phyloP scores from a whole-genome alignment of 2,888 invertebrate species.

The Galerucella nymphaeae region DNA sequence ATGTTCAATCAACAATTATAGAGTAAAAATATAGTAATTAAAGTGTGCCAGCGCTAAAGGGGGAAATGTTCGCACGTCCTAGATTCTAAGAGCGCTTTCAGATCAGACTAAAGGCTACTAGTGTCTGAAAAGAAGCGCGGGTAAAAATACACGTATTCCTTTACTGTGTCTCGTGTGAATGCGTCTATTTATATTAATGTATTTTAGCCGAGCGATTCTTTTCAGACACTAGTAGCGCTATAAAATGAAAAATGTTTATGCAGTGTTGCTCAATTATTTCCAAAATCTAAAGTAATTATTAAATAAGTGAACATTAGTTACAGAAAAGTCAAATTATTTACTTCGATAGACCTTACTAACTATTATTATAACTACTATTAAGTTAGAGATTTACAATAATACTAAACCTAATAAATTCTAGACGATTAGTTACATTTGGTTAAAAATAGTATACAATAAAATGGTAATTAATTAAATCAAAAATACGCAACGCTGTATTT shows the following conservation, averaged over 20 bases:
- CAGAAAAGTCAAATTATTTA: slow-evolving; percentile 14
- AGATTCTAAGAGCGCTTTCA: no score
- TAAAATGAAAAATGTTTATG: not conserved
- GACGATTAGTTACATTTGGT: slow-evolving; percentile 43
- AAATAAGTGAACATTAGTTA: slow-evolving; percentile 13
- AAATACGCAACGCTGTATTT: not conserved
- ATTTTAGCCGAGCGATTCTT: no score
- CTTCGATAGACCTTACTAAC: slow-evolving; percentile 14
- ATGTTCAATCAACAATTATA: no score
- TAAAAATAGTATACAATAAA: slow-evolving; percentile 30
- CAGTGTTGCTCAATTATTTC: not conserved
- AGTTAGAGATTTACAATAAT: slow-evolving; percentile 22
- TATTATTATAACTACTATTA: slow-evolving; percentile 27
- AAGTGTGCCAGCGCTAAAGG: no score
- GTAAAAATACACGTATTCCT: no score
- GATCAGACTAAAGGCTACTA: no score
- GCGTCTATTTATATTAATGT: no score
- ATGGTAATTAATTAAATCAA: slow-evolving; percentile 9
- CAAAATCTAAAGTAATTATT: not conserved
- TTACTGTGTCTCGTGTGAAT: no score
- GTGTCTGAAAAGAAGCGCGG: no score
- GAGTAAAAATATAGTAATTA: no score
- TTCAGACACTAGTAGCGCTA: no score
- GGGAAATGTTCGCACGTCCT: no score
- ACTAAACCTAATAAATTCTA: slow-evolving; percentile 36